These are phyloP conservation scores for Cyphotilapia sp. DNA, from an alignment of 2,113 vertebrate genomes.

Conservation along the genomic window DNA sequence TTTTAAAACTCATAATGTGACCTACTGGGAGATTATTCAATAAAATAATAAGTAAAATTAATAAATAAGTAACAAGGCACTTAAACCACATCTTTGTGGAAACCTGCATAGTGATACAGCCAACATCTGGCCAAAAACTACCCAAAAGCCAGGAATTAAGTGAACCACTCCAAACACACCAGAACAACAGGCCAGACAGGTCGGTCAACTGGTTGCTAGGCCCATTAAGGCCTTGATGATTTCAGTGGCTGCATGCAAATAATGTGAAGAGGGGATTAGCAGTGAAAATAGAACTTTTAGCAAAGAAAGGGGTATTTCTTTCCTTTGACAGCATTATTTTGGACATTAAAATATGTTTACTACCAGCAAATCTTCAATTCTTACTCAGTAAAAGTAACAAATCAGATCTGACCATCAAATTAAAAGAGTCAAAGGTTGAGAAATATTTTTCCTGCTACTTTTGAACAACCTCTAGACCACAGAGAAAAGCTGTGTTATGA, in stretches of 20 bases:
- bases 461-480: neutral
- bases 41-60: neutral
- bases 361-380: neutral
- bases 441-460: neutral
- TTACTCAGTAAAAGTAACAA: neutral
- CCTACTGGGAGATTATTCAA: neutral
- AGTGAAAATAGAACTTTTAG: neutral
- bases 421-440: neutral
- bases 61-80: neutral
- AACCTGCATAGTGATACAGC: neutral
- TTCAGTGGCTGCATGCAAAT: neutral
- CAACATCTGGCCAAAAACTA: neutral
- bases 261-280: neutral
- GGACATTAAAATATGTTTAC: neutral
- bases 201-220: neutral
- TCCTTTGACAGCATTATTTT: neutral
- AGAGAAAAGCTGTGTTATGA: neutral
- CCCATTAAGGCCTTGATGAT: neutral
- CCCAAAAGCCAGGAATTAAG: neutral
- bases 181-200: neutral
- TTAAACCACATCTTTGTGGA: neutral
- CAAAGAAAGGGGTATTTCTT: neutral
- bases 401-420: neutral
- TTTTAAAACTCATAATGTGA: neutral
- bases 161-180: neutral